Evolutionary conservation across 2,113 vertebrate species (phyloP).

Genomic region (Mesembrinibis cayennensis): DNA sequence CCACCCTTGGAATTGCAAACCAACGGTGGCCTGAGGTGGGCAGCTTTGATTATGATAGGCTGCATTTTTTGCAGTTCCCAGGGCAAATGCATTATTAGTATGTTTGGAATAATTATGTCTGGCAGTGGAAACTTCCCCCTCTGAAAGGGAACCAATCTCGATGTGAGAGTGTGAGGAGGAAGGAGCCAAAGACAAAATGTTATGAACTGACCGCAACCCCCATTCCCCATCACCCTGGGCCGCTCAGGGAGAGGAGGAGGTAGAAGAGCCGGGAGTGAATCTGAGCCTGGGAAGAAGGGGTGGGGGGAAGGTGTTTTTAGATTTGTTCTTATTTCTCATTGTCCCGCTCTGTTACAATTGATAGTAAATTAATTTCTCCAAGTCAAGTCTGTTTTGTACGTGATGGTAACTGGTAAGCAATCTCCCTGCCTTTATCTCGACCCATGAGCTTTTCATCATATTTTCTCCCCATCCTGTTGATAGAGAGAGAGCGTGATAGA

Average conservation of each 20-base stretch:
- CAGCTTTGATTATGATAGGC: background rate
- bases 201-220: background rate
- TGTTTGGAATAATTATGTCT: background rate
- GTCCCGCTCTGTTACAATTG: background rate
- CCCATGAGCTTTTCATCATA: too few species aligned
- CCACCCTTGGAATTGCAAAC: background rate
- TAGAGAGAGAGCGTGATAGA: background rate
- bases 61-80: background rate
- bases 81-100: background rate
- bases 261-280: background rate
- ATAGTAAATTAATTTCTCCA: background rate
- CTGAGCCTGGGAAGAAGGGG: background rate
- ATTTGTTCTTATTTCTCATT: background rate
- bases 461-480: background rate
- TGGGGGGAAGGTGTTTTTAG: background rate
- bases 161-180: too few species aligned
- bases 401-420: too few species aligned
- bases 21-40: background rate
- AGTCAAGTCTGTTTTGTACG: too few species aligned
- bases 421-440: too few species aligned
- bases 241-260: background rate
- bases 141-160: background rate
- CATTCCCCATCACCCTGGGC: background rate
- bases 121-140: background rate
- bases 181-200: too few species aligned